These are phyloP conservation scores for Scopus umbretta DNA, from an alignment of 2,113 vertebrate species.

Conservation along the genomic window DNA sequence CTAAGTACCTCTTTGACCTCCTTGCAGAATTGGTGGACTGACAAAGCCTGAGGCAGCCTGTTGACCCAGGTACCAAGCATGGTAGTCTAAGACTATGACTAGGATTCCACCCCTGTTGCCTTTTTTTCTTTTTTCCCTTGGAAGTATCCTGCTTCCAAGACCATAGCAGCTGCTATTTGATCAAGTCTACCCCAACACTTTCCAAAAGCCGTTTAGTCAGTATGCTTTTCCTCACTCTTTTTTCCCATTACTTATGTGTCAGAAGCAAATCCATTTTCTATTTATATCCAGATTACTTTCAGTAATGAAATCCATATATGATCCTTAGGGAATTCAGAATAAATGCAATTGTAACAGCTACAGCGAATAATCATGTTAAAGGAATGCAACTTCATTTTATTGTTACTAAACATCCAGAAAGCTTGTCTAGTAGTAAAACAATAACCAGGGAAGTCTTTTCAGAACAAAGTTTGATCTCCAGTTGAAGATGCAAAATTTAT, in stretches of 20 bases:
- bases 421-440: neutral
- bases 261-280: neutral
- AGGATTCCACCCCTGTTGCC: neutral
- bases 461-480: neutral
- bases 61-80: neutral
- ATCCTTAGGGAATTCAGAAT: neutral
- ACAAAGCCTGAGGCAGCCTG: neutral
- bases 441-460: neutral
- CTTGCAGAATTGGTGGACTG: too few relatives aligned
- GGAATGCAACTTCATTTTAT: neutral
- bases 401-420: neutral
- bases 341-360: neutral
- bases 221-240: neutral
- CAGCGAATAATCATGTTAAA: neutral
- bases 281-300: neutral
- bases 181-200: neutral
- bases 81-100: neutral
- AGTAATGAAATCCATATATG: neutral
- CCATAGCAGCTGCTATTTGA: neutral
- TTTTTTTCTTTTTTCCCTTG: neutral
- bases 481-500: neutral
- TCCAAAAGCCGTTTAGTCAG: neutral
- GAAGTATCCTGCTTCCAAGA: neutral
- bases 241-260: neutral
- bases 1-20: neutral